phyloP scores from a whole-genome alignment of 2,113 vertebrate genomes.

The Heptranchias perlo region DNA sequence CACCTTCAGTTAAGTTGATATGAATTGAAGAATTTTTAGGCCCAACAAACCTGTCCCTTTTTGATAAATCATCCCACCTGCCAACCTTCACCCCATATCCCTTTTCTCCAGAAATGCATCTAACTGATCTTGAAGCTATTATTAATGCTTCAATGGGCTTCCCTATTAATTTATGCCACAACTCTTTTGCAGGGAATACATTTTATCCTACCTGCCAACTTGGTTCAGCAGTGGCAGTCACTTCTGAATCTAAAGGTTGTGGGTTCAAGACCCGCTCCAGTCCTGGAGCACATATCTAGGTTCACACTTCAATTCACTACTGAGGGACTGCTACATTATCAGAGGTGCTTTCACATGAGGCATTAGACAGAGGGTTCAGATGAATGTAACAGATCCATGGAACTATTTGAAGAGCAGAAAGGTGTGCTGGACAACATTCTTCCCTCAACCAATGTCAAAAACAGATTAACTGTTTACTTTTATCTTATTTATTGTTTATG shows the following conservation, averaged over 20 bases:
- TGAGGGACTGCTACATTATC: background rate
- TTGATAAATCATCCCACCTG: background rate
- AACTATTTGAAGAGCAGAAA: background rate
- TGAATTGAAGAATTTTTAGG: background rate
- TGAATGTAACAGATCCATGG: background rate
- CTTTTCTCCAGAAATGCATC: background rate
- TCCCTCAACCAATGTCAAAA: background rate
- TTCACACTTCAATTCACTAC: background rate
- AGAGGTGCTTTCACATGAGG: too few species aligned
- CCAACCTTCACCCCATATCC: background rate
- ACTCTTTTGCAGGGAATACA: background rate
- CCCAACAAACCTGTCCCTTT: background rate
- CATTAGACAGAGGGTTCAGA: background rate
- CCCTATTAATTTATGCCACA: background rate
- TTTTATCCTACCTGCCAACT: background rate
- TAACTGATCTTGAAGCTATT: background rate
- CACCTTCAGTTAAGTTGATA: background rate
- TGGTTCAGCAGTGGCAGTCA: background rate
- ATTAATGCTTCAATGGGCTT: background rate
- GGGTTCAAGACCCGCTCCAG: background rate
- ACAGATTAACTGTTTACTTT: too few species aligned
- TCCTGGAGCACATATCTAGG: background rate
- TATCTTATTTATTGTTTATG: background rate
- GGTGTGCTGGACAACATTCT: background rate
- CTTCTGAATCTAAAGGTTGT: background rate